A percentile compares a stretch with the other conserved stretches of the same genome.
These are phyloP conservation scores for Neoaliturus tenellus DNA, from an alignment of 2,888 invertebrate genomes.

Conservation along the genomic window DNA sequence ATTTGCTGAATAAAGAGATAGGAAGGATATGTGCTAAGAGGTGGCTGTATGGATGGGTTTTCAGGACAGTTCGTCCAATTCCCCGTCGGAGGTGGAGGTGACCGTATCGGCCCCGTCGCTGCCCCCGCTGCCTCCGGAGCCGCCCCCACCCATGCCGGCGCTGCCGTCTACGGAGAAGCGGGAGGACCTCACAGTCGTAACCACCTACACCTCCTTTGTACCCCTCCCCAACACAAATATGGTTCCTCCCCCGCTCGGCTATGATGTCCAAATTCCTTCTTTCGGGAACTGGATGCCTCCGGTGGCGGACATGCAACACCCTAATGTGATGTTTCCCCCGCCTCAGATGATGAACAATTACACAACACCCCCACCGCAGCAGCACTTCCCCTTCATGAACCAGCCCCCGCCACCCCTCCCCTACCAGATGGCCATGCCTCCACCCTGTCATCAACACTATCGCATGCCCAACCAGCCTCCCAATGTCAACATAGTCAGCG, in stretches of 20 bases:
- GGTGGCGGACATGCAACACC: conserved; percentile 2
- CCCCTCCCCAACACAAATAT: conserved; percentile 28
- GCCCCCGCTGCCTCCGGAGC: conserved; percentile 43
- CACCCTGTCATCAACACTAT: conserved; percentile 39
- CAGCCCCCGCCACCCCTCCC: conserved; percentile 37
- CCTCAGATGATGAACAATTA: conserved; percentile 3
- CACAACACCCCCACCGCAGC: conserved; percentile 14
- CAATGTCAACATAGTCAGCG: background rate
- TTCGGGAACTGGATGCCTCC: conserved; percentile 36
- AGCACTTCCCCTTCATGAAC: conserved; percentile 34
- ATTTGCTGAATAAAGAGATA: too few species aligned
- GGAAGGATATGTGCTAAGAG: conserved; percentile 1
- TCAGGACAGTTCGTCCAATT: conserved; percentile 42
- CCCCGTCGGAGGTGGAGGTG: background rate
- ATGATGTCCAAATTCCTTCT: background rate
- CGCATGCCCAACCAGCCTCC: conserved; percentile 10
- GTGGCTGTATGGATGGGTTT: conserved; percentile 17
- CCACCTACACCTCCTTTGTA: conserved; percentile 38
- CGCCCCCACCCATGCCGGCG: conserved; percentile 14
- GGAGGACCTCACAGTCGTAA: background rate
- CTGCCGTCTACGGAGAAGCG: background rate
- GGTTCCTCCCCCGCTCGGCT: background rate
- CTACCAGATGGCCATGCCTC: conserved; percentile 35
- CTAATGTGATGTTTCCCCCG: conserved; percentile 6
- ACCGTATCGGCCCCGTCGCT: background rate